Evolutionary conservation across 1,140 invertebrate species (phyloP), one percentile per base, ranked within the genome.

Genomic region (Homarus americanus): DNA sequence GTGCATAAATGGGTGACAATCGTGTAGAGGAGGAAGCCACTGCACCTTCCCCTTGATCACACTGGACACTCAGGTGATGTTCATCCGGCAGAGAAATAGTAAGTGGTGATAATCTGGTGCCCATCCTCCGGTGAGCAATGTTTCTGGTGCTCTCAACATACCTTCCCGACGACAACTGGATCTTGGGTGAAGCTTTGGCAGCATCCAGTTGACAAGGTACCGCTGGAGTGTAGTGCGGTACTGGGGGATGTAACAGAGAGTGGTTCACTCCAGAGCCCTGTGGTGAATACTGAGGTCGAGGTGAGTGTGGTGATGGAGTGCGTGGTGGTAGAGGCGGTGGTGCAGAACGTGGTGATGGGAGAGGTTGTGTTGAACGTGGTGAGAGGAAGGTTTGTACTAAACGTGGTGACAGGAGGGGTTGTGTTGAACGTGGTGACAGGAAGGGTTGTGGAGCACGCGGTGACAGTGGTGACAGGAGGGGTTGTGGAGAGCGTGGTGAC

Each of bases 1-100:
- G 88, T 2, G 88, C 88, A 44, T 90, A 90, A 5, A 90, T 90
- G 38, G 88, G 88, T 38, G 88, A 90, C 10, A 3, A 53, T 4
- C 36, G 9, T 0, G 66, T 34, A 15, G 40, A 36, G 36, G 32
- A 38, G 3, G 32, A 28, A 3, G 36, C 12, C 2, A 38, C 80
- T 20, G 24, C 41, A 24, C 10, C 38, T 40, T 73, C 87, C n/a
- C 17, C 36, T 41, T 40, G 38, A 34, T 76, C 82, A 38, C 40
- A 32, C 32, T 38, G 79, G n/a, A 58, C 10, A 17, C 34, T 40
- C 28, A 32, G 41, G 32, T 32, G 5, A n/a, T 82, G n/a, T 41
- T 41, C 38, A 49, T n/a, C n/a, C n/a, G 80, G 80, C 20, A 83
- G 34, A 32, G 40, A 24, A 36, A 90, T 82, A 20, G 80, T 58